phyloP scores from a whole-genome alignment of 2,113 vertebrate genomes.

The Sander vitreus region DNA sequence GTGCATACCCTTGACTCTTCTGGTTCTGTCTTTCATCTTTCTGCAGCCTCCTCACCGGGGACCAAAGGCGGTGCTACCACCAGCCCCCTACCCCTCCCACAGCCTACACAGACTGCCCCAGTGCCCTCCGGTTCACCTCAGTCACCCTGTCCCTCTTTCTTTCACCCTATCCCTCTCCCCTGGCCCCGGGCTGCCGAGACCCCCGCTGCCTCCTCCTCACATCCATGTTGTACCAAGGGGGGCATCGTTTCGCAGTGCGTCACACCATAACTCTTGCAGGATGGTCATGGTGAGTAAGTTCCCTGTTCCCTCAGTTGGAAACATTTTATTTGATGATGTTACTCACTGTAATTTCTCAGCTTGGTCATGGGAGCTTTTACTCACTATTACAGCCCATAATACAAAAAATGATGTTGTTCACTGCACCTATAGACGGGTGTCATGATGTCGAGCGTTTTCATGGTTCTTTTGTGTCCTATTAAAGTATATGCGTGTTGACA shows the following conservation, averaged over 20 bases:
- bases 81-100: slow-evolving; percentile 69
- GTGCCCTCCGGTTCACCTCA: slow-evolving; percentile 82
- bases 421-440: slow-evolving; percentile 40
- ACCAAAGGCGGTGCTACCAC: slow-evolving; percentile 61
- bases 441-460: slow-evolving; percentile 56
- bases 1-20: slow-evolving; percentile 6
- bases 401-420: slow-evolving; percentile 43
- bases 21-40: slow-evolving; percentile 54
- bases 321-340: slow-evolving; percentile 56
- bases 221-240: slow-evolving; percentile 65
- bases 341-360: slow-evolving; percentile 26
- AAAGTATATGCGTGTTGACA: slow-evolving; percentile 62
- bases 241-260: slow-evolving; percentile 56
- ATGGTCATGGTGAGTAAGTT: slow-evolving; percentile 80
- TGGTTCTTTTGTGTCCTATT: slow-evolving; percentile 55
- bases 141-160: slow-evolving; percentile 79
- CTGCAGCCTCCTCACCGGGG: slow-evolving; percentile 74
- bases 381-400: slow-evolving; percentile 35
- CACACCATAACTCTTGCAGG: slow-evolving; percentile 77
- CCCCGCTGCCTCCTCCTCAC: slow-evolving; percentile 66
- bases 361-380: slow-evolving; percentile 31
- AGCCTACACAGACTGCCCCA: slow-evolving; percentile 79
- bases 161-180: slow-evolving; percentile 71
- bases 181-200: slow-evolving; percentile 52
- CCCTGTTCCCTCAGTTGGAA: slow-evolving; percentile 41